Evolutionary conservation across 2,113 vertebrate species (phyloP), one percentile per base, ranked within the genome.

Genomic region (Pterocles orientalis): DNA sequence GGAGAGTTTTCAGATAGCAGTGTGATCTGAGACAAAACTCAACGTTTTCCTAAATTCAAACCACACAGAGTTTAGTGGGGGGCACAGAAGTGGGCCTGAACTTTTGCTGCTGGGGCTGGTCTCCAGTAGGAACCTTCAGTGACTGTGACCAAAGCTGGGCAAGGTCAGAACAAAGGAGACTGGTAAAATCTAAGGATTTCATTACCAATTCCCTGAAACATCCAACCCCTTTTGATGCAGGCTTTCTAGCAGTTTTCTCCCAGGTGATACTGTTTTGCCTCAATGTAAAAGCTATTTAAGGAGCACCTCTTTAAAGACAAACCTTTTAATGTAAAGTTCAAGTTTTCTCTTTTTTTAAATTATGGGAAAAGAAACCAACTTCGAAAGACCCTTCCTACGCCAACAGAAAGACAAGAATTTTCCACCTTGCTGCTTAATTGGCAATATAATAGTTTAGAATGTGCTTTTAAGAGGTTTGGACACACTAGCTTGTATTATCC

Each of bases 361-460:
- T 88, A n/a, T 58, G 71, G 85, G 41, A 10, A 36, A 79, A 70
- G 83, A 69, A 57, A 1, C 47, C 47, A 68, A 18, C 14, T 54
- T 62, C 82, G 26, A 72, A 77, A 94, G 58, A 76, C n/a, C 39
- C 18, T 87, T 81, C 86, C 34, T 47, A 68, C 92, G 95, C 96
- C 98, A 98, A 94, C 36, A 94, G 83, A 95, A 91, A 97, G 96
- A 96, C 94, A 97, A 95, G 88, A 92, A 94, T 98, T 98, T 98
- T 98, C 98, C 97, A 97, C 95, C 95, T 98, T 96, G 94, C 78
- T 41, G 81, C 94, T 95, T 98, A 97, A 97, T 94, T 97, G 96
- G 96, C 97, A 97, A 82, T 31, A 85, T 81, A 92, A 97, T 95
- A 92, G 82, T 88, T 97, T 95, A 88, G 50, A 94, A 88, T 82